A percentile compares a stretch with the other conserved stretches of the same genome.
Evolutionary conservation across 2,888 invertebrate species (phyloP).

Genomic region (Ormyrus thymus): DNA sequence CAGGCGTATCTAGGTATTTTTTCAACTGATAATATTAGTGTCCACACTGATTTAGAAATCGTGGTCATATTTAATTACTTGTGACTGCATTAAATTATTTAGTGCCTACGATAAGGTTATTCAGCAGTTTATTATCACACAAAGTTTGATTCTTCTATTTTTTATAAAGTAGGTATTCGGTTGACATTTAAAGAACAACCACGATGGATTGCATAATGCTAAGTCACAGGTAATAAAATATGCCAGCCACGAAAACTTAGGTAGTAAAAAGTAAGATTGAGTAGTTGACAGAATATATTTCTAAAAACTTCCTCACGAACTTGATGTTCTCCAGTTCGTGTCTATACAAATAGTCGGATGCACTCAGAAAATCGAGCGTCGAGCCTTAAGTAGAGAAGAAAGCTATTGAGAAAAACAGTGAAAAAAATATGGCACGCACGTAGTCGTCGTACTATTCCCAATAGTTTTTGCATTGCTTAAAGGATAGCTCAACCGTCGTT

Average conservation of each 20-base stretch:
- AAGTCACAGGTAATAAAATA: slow-evolving; percentile 21
- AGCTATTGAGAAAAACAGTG: slow-evolving; percentile 26
- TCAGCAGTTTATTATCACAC: background rate
- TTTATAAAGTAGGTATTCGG: no score
- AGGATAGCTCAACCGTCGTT: slow-evolving; percentile 41
- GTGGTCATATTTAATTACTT: slow-evolving; percentile 39
- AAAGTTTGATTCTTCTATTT: no score
- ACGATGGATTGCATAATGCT: no score
- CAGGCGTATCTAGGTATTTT: slow-evolving; percentile 40
- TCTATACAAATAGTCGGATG: slow-evolving; percentile 20
- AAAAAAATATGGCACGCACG: slow-evolving; percentile 14
- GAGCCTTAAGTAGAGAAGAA: slow-evolving; percentile 18
- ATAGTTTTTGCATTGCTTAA: slow-evolving; percentile 31
- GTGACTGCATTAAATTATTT: background rate
- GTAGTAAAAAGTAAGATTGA: slow-evolving; percentile 24
- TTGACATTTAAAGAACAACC: background rate
- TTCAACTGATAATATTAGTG: slow-evolving; percentile 40
- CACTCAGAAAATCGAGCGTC: slow-evolving; percentile 11
- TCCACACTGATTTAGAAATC: background rate
- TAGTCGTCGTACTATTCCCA: slow-evolving; percentile 32
- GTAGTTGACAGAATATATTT: slow-evolving; percentile 39
- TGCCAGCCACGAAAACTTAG: slow-evolving; percentile 22
- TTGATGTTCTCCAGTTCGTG: background rate
- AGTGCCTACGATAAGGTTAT: background rate
- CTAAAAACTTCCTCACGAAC: slow-evolving; percentile 28